Base-by-base conservation (phyloP, 2,797 vertebrate species). In the Philypnodon macrostomus region DNA sequence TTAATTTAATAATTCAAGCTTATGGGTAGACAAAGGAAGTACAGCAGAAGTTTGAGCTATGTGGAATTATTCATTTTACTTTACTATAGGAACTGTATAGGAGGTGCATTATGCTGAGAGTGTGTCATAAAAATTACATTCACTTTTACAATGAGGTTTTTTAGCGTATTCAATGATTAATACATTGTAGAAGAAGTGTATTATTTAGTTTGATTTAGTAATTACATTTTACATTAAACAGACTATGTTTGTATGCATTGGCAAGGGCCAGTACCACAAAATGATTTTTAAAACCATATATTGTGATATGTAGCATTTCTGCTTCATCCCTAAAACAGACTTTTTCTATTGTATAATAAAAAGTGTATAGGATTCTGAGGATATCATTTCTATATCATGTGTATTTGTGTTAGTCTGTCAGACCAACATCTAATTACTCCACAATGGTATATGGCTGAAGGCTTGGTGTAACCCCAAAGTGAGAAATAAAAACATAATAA, bases 1-100 rank as follows among this genome's bases (percentile, higher is more conserved):
- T 56, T 67, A 35, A 74, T 84, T 86, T 72, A 86, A 85, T 86
- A 81, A 85, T 84, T 85, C 76, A 85, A 53, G 42, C 49, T 1
- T 48, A 75, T 81, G 82, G 70, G 67, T 74, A 53, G 59, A 47
- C 53, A 53, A 65, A 67, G 72, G 51, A 56, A 58, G 31, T 65
- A 55, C 49, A 27, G 42, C 17, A 32, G 39, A 68, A 73, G 56
- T 61, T 64, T 67, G 46, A 46, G n/a, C 24, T 29, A 50, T 23
- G 16, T 32, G 56, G 70, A 85, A 80, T 78, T 75, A 84, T 83
- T 85, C 63, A 83, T 80, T 70, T 52, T 53, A 32, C 53, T 70
- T 63, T 47, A 63, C 80, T 78, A 81, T 70, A 61, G 32, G 39
- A 62, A 74, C 52, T 46, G 39, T 76, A 59, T 63, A 40, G 67